Evolutionary conservation across 2,113 vertebrate species (phyloP).

Genomic region (Crypturellus undulatus): DNA sequence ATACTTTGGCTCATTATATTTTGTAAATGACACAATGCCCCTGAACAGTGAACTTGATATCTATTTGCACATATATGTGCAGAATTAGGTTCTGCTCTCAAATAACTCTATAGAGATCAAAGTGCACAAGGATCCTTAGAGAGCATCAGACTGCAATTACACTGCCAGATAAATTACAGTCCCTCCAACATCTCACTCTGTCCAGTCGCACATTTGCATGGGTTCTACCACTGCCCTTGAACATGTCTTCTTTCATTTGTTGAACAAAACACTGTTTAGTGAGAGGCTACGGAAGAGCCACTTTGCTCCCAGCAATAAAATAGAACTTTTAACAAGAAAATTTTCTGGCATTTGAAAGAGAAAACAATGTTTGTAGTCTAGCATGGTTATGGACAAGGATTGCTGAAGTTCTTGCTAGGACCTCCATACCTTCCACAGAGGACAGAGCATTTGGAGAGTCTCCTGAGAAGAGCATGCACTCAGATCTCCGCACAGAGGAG

Average conservation of each 20-base stretch:
- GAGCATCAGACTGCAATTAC: conserved; percentile 52
- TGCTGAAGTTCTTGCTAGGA: background rate
- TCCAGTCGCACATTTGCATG: conserved; percentile 44
- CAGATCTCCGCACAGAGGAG: background rate
- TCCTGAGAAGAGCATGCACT: background rate
- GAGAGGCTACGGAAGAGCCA: background rate
- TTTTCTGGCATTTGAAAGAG: background rate
- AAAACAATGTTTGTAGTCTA: background rate
- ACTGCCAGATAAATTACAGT: conserved; percentile 49
- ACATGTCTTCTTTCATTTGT: background rate
- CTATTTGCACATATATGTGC: conserved; percentile 63
- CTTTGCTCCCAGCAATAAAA: conserved; percentile 1
- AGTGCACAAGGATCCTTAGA: conserved; percentile 52
- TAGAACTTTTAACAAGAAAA: background rate
- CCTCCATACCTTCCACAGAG: background rate
- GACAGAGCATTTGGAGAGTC: background rate
- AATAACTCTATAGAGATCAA: conserved; percentile 53
- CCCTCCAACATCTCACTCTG: background rate
- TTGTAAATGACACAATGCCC: conserved; percentile 66
- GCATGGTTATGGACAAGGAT: background rate
- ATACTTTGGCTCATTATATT: conserved; percentile 64
- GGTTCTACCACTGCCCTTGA: conserved; percentile 50
- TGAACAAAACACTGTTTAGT: conserved; percentile 20
- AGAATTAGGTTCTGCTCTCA: conserved; percentile 49
- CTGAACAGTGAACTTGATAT: conserved; percentile 58